phyloP scores from a whole-genome alignment of 2,888 invertebrate species.

The Pristionchus maxplancki region DNA sequence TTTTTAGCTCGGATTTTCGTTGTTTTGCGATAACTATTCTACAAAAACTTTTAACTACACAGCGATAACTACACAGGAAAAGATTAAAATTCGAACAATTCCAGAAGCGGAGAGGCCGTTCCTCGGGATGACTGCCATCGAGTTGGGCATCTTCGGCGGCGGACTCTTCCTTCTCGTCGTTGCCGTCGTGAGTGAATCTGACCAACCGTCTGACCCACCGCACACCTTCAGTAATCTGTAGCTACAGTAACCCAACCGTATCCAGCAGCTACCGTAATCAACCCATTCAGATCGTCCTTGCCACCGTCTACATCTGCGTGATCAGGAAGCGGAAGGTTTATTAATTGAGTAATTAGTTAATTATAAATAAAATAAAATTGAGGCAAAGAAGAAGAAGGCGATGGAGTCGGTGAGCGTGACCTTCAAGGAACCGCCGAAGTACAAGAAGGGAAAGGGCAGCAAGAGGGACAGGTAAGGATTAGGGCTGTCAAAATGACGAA shows the following conservation, averaged over 20 bases:
- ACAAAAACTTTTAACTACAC: too few species aligned
- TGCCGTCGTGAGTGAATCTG: background rate
- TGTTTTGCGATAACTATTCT: too few species aligned
- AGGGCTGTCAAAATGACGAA: too few species aligned
- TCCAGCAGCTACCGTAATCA: background rate
- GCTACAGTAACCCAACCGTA: too few species aligned
- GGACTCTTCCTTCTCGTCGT: background rate
- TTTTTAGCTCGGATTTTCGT: too few species aligned
- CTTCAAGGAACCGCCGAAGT: constrained; percentile 3
- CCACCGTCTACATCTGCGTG: background rate
- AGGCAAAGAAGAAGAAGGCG: background rate
- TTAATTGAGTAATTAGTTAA: background rate
- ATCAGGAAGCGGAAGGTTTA: background rate
- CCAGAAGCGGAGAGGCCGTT: too few species aligned
- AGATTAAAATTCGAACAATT: too few species aligned
- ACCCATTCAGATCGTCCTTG: background rate
- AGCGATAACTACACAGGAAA: too few species aligned
- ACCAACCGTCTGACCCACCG: too few species aligned
- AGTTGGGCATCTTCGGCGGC: background rate
- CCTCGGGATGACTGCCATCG: too few species aligned
- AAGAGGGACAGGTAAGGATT: background rate
- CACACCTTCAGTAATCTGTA: too few species aligned
- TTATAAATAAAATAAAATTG: background rate
- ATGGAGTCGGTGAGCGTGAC: background rate
- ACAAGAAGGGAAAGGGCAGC: background rate